These are phyloP conservation scores for Boloria euphrosyne DNA, from an alignment of 2,888 invertebrate species.

Conservation along the genomic window DNA sequence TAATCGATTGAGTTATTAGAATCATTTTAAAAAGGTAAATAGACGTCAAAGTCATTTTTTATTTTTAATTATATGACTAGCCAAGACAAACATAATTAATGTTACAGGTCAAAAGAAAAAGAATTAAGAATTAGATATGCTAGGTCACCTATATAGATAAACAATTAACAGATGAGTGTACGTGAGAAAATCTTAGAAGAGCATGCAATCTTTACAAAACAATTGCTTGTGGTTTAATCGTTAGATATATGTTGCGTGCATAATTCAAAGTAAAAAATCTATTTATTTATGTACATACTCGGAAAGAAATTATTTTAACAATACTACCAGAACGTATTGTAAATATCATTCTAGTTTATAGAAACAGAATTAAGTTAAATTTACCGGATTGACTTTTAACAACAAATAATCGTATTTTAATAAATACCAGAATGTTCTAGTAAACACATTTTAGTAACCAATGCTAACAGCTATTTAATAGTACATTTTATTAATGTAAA, in stretches of 20 bases:
- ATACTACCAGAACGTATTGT: no score
- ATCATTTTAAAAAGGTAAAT: background rate
- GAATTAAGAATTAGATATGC: slow-evolving; percentile 31
- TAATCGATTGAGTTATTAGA: no score
- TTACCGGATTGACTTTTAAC: no score
- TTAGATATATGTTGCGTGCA: slow-evolving; percentile 21
- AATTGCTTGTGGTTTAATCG: slow-evolving; percentile 26
- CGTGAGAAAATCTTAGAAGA: slow-evolving; percentile 39
- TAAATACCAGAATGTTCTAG: no score
- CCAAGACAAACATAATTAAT: slow-evolving; percentile 27
- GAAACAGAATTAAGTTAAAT: no score
- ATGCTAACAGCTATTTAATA: no score
- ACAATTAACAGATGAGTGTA: slow-evolving; percentile 36
- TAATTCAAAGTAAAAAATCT: slow-evolving; percentile 19
- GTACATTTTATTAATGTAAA: no score
- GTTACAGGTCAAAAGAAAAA: slow-evolving; percentile 26
- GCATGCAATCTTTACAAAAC: slow-evolving; percentile 37
- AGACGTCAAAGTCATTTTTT: slow-evolving; percentile 3
- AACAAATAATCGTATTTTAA: no score
- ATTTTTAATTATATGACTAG: slow-evolving; percentile 7
- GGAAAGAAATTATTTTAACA: no score
- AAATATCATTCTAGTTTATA: no score
- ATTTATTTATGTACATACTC: slow-evolving; percentile 13
- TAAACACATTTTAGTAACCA: no score
- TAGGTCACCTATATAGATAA: slow-evolving; percentile 40